A percentile compares a stretch with the other conserved stretches of the same genome.
Conservation (phyloP, 1,140 invertebrate species). For the Melanaphis sacchari region DNA sequence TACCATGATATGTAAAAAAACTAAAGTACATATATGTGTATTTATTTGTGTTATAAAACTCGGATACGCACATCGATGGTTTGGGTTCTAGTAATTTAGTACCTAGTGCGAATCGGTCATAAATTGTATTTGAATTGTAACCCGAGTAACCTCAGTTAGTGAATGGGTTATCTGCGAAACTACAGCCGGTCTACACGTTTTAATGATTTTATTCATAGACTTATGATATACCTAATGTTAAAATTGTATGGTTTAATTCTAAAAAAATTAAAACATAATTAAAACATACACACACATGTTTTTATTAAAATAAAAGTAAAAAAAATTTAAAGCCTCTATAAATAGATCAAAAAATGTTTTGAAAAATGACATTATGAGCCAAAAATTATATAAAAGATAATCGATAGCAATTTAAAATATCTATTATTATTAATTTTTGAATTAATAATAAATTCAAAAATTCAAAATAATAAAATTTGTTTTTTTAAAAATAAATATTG, state of each 20-base stretch:
- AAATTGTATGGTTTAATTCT: background rate
- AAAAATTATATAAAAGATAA: background rate
- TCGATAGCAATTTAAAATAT: background rate
- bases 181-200: background rate
- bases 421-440: too few relatives aligned
- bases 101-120: background rate
- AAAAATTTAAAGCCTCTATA: background rate
- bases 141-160: background rate
- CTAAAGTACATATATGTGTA: background rate
- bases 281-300: too few relatives aligned
- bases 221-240: background rate
- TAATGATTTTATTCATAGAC: background rate
- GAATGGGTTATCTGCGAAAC: background rate
- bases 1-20: background rate
- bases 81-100: background rate
- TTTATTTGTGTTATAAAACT: background rate
- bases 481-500: too few relatives aligned
- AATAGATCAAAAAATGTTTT: background rate
- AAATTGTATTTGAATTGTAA: background rate
- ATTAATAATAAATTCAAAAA: too few relatives aligned
- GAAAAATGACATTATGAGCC: background rate
- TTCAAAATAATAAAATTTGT: too few relatives aligned
- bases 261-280: background rate
- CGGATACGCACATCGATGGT: background rate
- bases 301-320: background rate